Conservation (phyloP, 2,113 vertebrate genomes). For the Macroglossus sobrinus region DNA sequence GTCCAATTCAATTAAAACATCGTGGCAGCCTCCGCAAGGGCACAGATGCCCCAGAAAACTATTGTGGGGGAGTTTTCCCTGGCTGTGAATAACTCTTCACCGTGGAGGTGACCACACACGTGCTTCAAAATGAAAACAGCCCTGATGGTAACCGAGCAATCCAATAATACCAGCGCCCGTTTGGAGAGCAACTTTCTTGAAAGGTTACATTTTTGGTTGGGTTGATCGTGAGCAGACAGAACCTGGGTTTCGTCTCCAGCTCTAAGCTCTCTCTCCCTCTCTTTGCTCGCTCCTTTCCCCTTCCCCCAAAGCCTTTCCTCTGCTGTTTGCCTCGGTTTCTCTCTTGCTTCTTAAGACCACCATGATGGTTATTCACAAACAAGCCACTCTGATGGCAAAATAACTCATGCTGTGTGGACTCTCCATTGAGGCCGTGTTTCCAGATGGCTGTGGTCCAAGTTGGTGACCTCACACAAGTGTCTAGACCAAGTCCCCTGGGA, state of each 20-base stretch:
- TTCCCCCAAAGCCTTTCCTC: rapidly evolving
- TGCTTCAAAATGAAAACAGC: constrained; percentile 75
- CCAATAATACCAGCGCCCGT: constrained; percentile 56
- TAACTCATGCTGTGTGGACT: not conserved
- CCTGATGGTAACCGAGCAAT: constrained; percentile 66
- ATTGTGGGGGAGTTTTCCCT: constrained; percentile 80
- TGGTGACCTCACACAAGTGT: not conserved
- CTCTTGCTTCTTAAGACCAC: not conserved
- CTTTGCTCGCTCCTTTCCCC: not conserved
- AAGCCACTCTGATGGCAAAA: not conserved
- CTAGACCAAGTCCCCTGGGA: not conserved
- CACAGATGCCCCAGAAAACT: constrained; percentile 82
- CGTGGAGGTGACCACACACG: constrained; percentile 75
- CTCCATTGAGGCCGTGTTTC: not conserved
- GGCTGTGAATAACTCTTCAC: constrained; percentile 71
- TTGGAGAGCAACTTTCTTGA: constrained; percentile 11
- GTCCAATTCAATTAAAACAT: constrained; percentile 78
- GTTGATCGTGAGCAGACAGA: not conserved
- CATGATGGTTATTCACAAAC: not conserved
- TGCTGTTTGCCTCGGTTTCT: not conserved
- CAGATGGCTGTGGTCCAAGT: not conserved
- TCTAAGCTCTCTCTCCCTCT: not conserved
- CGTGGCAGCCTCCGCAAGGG: constrained; percentile 73
- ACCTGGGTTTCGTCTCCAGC: not conserved
- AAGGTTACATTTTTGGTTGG: not conserved